Conservation (phyloP, 2,113 vertebrate genomes). For the Lethenteron camtschaticum region DNA sequence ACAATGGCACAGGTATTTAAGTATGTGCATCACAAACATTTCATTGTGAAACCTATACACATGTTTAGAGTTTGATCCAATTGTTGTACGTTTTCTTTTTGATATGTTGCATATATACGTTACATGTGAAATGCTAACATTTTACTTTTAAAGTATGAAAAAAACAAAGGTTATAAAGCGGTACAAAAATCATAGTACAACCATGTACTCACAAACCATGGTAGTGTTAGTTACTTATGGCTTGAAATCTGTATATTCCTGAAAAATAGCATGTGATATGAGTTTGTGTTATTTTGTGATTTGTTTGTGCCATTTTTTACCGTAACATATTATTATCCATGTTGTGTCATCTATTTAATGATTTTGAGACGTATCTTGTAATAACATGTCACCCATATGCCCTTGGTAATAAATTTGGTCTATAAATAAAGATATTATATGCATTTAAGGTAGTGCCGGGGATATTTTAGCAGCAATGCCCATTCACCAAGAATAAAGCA, state of each 20-base stretch:
- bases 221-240: not conserved
- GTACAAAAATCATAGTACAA: not conserved
- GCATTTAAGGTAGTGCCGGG: too few relatives aligned
- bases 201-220: not conserved
- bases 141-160: not conserved
- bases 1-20: too few relatives aligned
- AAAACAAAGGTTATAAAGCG: too few relatives aligned
- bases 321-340: too few relatives aligned
- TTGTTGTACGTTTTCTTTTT: not conserved
- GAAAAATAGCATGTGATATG: not conserved
- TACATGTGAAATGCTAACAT: not conserved
- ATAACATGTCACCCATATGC: too few relatives aligned
- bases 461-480: too few relatives aligned
- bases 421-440: too few relatives aligned
- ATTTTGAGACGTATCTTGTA: too few relatives aligned
- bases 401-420: too few relatives aligned
- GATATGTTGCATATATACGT: not conserved
- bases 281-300: not conserved
- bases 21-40: too few relatives aligned
- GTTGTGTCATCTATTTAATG: too few relatives aligned
- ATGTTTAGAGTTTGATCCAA: not conserved
- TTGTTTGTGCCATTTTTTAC: not conserved
- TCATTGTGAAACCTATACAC: not conserved
- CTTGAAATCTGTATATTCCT: not conserved
- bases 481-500: too few relatives aligned